These are phyloP conservation scores for Pristionchus maxplancki DNA, from an alignment of 2,888 invertebrate species.

Conservation along the genomic window DNA sequence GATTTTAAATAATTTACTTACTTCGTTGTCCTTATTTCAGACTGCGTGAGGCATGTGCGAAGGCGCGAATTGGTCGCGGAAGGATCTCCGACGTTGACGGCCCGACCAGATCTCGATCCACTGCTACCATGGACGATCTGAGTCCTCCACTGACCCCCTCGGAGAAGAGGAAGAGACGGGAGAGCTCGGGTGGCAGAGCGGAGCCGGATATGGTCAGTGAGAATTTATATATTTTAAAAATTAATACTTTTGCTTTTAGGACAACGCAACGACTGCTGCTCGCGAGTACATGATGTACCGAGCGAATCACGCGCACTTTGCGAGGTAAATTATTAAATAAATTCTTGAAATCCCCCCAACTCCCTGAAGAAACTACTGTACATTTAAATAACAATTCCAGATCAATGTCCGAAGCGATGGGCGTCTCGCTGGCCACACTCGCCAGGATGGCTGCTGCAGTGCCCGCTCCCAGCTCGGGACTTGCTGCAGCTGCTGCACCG, in stretches of 20 bases:
- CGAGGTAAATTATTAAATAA: slow-evolving; percentile 54
- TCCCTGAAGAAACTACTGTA: not conserved
- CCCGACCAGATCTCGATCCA: not conserved
- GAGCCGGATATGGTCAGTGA: not conserved
- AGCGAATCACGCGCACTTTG: slow-evolving; percentile 64
- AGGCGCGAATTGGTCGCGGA: slow-evolving; percentile 54
- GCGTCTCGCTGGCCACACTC: slow-evolving; percentile 16
- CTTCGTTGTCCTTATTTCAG: slow-evolving; percentile 53
- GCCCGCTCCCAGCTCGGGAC: not conserved
- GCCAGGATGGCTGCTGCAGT: not conserved
- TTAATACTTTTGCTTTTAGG: not conserved
- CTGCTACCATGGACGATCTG: not conserved
- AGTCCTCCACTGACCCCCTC: slow-evolving; percentile 45
- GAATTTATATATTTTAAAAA: no score
- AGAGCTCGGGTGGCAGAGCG: not conserved
- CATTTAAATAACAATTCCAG: not conserved
- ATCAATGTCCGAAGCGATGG: slow-evolving; percentile 50
- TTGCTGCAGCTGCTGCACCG: not conserved
- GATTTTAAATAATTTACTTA: not conserved
- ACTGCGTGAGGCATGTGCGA: slow-evolving; percentile 67
- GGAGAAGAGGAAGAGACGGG: slow-evolving; percentile 27
- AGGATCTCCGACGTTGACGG: not conserved
- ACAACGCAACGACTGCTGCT: not conserved
- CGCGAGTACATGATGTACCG: slow-evolving; percentile 65
- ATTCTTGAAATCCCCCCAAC: not conserved